A percentile compares a stretch with the other conserved stretches of the same genome.
Conservation (phyloP, 1,140 invertebrate species). For the Latrodectus geometricus region DNA sequence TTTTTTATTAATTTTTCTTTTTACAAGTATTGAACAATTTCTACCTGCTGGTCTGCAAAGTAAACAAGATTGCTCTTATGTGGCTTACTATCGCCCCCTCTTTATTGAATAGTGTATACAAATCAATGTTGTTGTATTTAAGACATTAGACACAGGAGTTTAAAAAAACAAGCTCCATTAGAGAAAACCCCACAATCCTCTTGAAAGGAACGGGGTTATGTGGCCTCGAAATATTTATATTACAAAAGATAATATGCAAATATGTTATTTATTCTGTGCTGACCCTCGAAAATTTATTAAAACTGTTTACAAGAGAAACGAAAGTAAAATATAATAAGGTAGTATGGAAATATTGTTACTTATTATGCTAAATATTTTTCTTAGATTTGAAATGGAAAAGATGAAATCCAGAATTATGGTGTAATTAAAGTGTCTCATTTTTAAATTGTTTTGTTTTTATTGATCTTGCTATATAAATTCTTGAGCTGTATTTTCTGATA, state of each 20-base stretch:
- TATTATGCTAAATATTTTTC: conserved; percentile 48
- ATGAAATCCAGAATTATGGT: conserved; percentile 37
- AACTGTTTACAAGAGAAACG: conserved; percentile 13
- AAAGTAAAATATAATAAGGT: not conserved
- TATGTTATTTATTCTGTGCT: conserved; percentile 51
- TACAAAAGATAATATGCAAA: conserved; percentile 13
- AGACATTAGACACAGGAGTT: conserved; percentile 7
- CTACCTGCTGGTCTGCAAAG: not conserved
- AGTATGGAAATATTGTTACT: conserved; percentile 6
- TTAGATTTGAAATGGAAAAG: conserved; percentile 15
- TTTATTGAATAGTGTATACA: conserved; percentile 38
- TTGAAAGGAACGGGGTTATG: conserved; percentile 17
- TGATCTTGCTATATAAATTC: too few relatives aligned
- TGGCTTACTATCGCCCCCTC: conserved; percentile 44
- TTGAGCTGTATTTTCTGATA: too few relatives aligned
- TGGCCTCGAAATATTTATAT: conserved; percentile 41
- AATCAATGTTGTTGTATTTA: conserved; percentile 41
- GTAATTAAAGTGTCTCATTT: conserved; percentile 47
- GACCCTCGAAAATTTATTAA: conserved; percentile 20
- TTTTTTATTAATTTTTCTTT: conserved; percentile 28
- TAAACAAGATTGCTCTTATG: not conserved
- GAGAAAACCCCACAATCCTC: not conserved
- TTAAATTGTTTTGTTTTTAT: not conserved
- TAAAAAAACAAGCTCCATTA: not conserved
- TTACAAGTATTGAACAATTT: not conserved